Conservation (phyloP, 2,113 vertebrate species). For the Sula dactylatra region DNA sequence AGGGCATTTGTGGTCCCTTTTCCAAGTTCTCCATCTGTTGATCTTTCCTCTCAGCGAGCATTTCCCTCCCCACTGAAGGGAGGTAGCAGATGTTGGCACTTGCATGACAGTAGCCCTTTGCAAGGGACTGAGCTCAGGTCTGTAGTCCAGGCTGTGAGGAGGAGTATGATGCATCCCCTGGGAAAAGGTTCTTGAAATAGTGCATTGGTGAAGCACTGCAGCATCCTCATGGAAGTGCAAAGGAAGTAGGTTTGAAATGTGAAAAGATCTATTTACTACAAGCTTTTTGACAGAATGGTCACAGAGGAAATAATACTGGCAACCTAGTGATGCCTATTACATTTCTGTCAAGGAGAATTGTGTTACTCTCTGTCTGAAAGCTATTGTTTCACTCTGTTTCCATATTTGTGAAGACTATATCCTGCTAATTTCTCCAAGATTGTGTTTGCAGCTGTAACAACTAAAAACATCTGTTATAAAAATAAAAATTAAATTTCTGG, state of each 20-base stretch:
- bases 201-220: not conserved
- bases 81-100: not conserved
- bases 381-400: not conserved
- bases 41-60: rapidly evolving
- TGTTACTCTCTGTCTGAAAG: not conserved
- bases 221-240: not conserved
- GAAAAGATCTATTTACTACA: not conserved
- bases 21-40: not conserved
- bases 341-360: not conserved
- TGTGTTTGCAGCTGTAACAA: not conserved
- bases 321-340: not conserved
- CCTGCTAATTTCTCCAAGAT: not conserved
- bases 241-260: not conserved
- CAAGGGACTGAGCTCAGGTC: not conserved
- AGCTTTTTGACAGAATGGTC: not conserved
- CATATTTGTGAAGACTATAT: not conserved
- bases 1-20: not conserved
- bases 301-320: not conserved
- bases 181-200: not conserved
- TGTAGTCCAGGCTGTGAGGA: not conserved
- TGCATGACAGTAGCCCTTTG: not conserved
- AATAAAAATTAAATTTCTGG: not conserved
- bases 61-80: not conserved
- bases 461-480: not conserved
- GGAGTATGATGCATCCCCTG: not conserved